These are phyloP conservation scores for Dicentrarchus labrax DNA, from an alignment of 2,113 vertebrate genomes.

Conservation along the genomic window DNA sequence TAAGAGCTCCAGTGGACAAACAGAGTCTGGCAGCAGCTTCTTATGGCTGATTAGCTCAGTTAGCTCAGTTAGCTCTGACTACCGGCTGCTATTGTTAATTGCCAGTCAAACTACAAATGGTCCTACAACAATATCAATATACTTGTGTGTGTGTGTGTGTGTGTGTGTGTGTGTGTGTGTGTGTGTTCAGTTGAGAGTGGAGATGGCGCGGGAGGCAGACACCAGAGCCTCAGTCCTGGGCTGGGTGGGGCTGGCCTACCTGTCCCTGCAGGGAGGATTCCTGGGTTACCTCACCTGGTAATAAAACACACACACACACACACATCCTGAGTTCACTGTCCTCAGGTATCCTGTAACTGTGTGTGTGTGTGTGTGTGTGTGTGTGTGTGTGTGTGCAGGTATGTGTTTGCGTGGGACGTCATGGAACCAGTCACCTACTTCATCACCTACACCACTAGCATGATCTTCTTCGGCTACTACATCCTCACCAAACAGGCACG, in stretches of 20 bases:
- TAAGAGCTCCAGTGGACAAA: too few relatives aligned
- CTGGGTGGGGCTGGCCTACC: slow-evolving; percentile 65
- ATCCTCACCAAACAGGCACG: slow-evolving; percentile 54
- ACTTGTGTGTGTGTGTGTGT: neutral
- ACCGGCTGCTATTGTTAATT: too few relatives aligned
- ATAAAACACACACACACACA: neutral
- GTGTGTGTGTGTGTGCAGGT: slow-evolving; percentile 42
- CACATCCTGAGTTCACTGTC: neutral
- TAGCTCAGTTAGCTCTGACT: too few relatives aligned
- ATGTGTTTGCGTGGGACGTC: slow-evolving; percentile 65
- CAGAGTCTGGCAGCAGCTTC: too few relatives aligned
- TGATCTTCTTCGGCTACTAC: slow-evolving; percentile 66
- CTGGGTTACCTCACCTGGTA: slow-evolving; percentile 68
- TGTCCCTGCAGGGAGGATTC: slow-evolving; percentile 66
- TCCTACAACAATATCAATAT: too few relatives aligned
- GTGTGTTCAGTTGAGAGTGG: slow-evolving; percentile 10
- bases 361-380: neutral
- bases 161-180: slow-evolving; percentile 1
- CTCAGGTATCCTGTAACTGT: neutral
- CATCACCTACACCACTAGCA: slow-evolving; percentile 59
- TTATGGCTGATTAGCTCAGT: too few relatives aligned
- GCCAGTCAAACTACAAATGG: too few relatives aligned
- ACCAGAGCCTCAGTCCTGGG: slow-evolving; percentile 20
- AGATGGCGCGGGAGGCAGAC: slow-evolving; percentile 46
- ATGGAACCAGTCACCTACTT: slow-evolving; percentile 67